Evolutionary conservation across 30 jellyfish, hydroid and myxozoan genomes (phyloP).

Genomic region (Hydractinia echinata): DNA sequence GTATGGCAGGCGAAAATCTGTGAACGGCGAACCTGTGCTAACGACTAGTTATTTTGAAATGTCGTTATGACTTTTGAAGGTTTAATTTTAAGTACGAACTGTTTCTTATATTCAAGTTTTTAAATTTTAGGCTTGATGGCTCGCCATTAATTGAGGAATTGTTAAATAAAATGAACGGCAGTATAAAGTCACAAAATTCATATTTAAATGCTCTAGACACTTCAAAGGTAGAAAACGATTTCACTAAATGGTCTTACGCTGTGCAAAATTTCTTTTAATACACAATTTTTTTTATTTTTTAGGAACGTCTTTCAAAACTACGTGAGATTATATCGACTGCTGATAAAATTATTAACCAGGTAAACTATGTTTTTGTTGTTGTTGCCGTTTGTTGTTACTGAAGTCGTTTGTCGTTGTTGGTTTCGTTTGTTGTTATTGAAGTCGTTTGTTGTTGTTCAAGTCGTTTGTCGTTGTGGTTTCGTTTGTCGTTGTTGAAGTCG

Average conservation of each 20-base stretch:
- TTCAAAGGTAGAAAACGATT: constrained; percentile 17
- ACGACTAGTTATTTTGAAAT: no score
- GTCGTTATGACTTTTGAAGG: no score
- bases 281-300: background rate
- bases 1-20: no score
- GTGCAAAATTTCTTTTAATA: background rate
- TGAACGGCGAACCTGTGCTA: no score
- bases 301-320: background rate
- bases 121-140: constrained; percentile 47
- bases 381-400: no score
- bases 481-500: no score
- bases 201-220: constrained; percentile 43
- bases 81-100: no score
- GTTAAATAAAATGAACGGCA: constrained; percentile 41
- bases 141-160: constrained; percentile 40
- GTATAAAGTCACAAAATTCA: constrained; percentile 46
- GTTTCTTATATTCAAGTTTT: no score
- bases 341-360: background rate
- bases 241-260: background rate
- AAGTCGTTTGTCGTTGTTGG: no score
- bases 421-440: no score
- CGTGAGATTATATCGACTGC: background rate
- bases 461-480: no score
- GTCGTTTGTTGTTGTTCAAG: no score
- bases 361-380: background rate